Base-by-base conservation (phyloP, 2,888 invertebrate species). In the Leptopilina myrica region DNA sequence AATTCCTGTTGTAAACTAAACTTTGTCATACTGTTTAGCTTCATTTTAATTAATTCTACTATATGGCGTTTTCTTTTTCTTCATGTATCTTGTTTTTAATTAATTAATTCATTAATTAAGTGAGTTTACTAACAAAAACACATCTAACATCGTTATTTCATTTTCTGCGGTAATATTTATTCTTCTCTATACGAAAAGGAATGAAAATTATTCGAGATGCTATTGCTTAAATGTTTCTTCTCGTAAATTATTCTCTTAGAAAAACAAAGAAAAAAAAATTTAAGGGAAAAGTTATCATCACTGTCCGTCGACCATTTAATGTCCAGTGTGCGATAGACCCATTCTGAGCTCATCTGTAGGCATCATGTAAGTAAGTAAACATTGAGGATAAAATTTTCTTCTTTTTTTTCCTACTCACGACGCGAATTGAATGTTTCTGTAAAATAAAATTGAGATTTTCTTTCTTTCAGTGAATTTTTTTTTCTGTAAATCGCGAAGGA, bases 271-370 rank as follows among this genome's bases (percentile, higher is more conserved):
- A 76, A 69, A 76, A 53, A 65, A 65, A 80, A 81, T 77, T 69
- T 20, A 20, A 81, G 80, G 77, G 79, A 79, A 79, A 78, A 79
- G 80, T 82, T 49, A 81, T 82, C 82, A 79, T 84, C 83, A 81
- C 80, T 81, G 79, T 82, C 80, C 82, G 78, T 84, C 79, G 76
- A 82, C 80, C 65, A 64, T 82, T 83, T 85, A 85, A 87, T 88
- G 86, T 89, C 89, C 90, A 91, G 88, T 89, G 88, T 91, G 90
- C 90, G 90, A 91, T 90, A 90, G 86, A 90, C 90, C 90, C 89
- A 89, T 86, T 88, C 84, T 86, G 90, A 91, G 90, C 90, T 89
- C 88, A 88, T 86, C 87, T 83, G 9, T 46, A 88, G 87, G 87
- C 87, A 88, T 88, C 88, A 88, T 89, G 88, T 89, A 88, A 88